Conservation (phyloP, 2,888 invertebrate genomes). For the Acleris emargana region DNA sequence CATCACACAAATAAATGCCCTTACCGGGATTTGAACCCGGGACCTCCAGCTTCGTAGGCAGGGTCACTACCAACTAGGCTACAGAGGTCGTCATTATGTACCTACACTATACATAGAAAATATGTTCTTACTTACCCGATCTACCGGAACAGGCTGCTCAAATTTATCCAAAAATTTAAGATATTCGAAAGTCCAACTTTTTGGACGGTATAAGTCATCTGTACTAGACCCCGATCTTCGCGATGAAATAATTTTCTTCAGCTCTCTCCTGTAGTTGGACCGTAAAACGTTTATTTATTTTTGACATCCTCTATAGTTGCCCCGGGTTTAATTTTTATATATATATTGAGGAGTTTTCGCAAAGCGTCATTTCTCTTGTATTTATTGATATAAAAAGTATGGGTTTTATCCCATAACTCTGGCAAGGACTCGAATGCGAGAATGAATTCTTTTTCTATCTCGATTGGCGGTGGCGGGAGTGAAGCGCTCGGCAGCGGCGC, state of each 20-base stretch:
- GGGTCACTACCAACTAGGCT: slow-evolving; percentile 2
- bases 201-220: slow-evolving; percentile 33
- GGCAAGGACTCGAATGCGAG: too few relatives aligned
- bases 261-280: slow-evolving; percentile 36
- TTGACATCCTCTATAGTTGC: slow-evolving; percentile 32
- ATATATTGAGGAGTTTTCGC: slow-evolving; percentile 32
- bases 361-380: slow-evolving; percentile 35
- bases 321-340: slow-evolving; percentile 34
- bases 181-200: slow-evolving; percentile 38
- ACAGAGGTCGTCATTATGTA: slow-evolving; percentile 19
- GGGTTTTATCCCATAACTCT: too few relatives aligned
- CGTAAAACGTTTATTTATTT: slow-evolving; percentile 31
- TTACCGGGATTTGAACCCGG: too few relatives aligned
- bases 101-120: slow-evolving; percentile 32
- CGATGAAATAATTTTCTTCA: slow-evolving; percentile 37
- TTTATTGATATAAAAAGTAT: too few relatives aligned
- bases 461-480: too few relatives aligned
- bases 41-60: too few relatives aligned
- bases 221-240: slow-evolving; percentile 31
- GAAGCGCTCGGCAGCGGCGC: too few relatives aligned
- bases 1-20: too few relatives aligned
- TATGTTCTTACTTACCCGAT: slow-evolving; percentile 27
- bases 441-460: too few relatives aligned
- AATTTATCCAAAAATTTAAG: slow-evolving; percentile 35
- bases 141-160: slow-evolving; percentile 34